Conservation (phyloP, 2,113 vertebrate species). For the Carlito syrichta region DNA sequence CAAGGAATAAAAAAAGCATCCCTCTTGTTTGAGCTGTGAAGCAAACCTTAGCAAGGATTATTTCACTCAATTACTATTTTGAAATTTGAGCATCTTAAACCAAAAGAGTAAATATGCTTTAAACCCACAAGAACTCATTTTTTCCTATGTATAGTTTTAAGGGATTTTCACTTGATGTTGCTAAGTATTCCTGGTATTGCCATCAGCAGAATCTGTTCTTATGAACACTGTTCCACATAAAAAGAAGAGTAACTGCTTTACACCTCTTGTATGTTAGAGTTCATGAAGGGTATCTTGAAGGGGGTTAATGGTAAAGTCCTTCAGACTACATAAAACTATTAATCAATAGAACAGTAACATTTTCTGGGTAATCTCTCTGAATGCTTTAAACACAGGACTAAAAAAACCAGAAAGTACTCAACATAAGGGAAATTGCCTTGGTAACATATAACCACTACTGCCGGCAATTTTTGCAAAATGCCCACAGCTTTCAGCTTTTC, state of each 20-base stretch:
- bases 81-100: not conserved
- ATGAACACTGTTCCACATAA: not conserved
- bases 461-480: constrained; percentile 28
- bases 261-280: not conserved
- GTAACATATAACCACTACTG: constrained; percentile 11
- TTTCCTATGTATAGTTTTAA: not conserved
- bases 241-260: not conserved
- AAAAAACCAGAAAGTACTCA: not conserved
- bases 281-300: not conserved
- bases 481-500: not conserved
- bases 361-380: not conserved
- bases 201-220: not conserved
- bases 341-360: not conserved
- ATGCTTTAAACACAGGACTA: not conserved
- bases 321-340: not conserved
- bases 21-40: not conserved
- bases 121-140: not conserved
- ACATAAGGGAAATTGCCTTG: not conserved
- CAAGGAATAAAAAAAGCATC: not conserved
- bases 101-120: constrained; percentile 42
- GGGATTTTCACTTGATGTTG: not conserved
- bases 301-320: not conserved
- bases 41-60: constrained; percentile 6
- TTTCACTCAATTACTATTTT: not conserved
- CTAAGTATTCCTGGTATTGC: not conserved